These are phyloP conservation scores for Lophius americanus DNA, from an alignment of 2,797 vertebrate genomes.

Conservation along the genomic window DNA sequence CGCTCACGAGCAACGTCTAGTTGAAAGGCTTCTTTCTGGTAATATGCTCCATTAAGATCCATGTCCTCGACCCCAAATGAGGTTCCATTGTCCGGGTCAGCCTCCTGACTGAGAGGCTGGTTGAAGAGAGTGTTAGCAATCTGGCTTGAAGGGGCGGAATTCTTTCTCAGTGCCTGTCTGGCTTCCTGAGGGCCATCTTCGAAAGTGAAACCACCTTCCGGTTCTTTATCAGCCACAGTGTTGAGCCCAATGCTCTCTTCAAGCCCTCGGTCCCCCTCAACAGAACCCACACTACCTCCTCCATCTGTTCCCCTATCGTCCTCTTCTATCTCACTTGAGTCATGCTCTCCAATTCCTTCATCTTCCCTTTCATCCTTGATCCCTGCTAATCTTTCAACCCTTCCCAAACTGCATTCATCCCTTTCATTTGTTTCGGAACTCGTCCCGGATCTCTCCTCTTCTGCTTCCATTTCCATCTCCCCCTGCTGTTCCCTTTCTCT, in stretches of 20 bases:
- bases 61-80: slow-evolving; percentile 72
- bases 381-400: slow-evolving; percentile 43
- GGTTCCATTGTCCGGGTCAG: slow-evolving; percentile 52
- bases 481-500: slow-evolving; percentile 78
- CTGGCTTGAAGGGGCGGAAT: slow-evolving; percentile 82
- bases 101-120: slow-evolving; percentile 70
- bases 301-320: slow-evolving; percentile 47
- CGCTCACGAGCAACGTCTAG: slow-evolving; percentile 77
- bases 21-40: slow-evolving; percentile 74
- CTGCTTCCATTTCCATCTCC: slow-evolving; percentile 74
- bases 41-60: slow-evolving; percentile 80
- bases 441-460: slow-evolving; percentile 57
- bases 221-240: slow-evolving; percentile 67
- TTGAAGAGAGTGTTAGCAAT: slow-evolving; percentile 72
- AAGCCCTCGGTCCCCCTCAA: slow-evolving; percentile 61
- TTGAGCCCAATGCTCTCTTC: slow-evolving; percentile 58
- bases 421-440: slow-evolving; percentile 71
- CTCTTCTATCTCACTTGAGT: slow-evolving; percentile 64
- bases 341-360: slow-evolving; percentile 53
- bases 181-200: slow-evolving; percentile 45
- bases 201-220: slow-evolving; percentile 46
- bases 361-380: slow-evolving; percentile 73
- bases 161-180: slow-evolving; percentile 71
- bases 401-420: slow-evolving; percentile 60
- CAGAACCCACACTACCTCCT: slow-evolving; percentile 46